A percentile compares a stretch with the other conserved stretches of the same genome.
phyloP scores from a whole-genome alignment of 2,113 vertebrate genomes.

The Bombycilla garrulus region DNA sequence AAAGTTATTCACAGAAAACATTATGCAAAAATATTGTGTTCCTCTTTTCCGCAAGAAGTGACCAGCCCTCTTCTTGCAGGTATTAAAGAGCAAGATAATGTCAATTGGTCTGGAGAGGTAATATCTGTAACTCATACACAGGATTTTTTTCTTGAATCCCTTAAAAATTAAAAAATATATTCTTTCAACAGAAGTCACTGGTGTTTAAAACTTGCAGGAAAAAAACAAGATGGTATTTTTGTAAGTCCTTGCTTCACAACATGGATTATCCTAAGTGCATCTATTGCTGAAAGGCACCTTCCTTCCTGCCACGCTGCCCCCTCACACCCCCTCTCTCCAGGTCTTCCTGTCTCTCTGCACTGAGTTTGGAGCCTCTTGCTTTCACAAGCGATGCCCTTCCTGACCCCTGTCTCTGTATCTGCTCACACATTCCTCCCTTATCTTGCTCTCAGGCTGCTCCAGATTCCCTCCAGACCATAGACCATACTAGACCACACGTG shows the following conservation, averaged over 20 bases:
- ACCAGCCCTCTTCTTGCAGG: neutral
- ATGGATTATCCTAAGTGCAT: neutral
- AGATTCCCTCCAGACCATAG: neutral
- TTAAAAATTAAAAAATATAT: neutral
- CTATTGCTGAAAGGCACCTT: neutral
- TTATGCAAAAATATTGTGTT: neutral
- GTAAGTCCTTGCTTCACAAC: neutral
- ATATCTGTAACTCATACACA: neutral
- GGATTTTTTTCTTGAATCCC: neutral
- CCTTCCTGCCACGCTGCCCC: fast-evolving
- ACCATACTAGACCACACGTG: fast-evolving
- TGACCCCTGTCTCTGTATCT: constrained; percentile 34
- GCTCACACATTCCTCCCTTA: constrained; percentile 56
- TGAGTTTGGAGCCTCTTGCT: neutral
- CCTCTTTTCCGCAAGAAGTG: neutral
- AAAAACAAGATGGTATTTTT: neutral
- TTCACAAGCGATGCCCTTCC: neutral
- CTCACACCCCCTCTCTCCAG: neutral
- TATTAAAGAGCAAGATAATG: fast-evolving
- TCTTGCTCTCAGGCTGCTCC: constrained; percentile 19
- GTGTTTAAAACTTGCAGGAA: neutral
- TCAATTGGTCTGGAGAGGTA: neutral
- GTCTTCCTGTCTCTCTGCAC: neutral
- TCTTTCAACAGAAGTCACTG: neutral
- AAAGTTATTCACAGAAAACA: neutral